Percentiles rank a stretch among this genome's conserved stretches.
Conservation (phyloP, 2,113 vertebrate genomes). For the Hemiscyllium ocellatum region DNA sequence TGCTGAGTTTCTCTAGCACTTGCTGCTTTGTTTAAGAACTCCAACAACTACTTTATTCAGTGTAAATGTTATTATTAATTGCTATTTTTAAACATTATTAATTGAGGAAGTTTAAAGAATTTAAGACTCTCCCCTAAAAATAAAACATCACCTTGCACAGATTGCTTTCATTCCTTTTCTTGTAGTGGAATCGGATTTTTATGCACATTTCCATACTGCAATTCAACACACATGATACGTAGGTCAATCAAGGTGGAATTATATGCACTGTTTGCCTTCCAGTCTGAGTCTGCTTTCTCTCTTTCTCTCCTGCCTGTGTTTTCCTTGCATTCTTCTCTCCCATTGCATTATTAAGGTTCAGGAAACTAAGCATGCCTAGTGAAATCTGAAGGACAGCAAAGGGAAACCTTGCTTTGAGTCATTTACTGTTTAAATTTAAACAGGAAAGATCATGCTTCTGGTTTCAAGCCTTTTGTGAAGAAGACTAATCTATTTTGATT, state of each 20-base stretch:
- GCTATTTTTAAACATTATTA: neutral
- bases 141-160: neutral
- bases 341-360: neutral
- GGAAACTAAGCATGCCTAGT: neutral
- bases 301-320: neutral
- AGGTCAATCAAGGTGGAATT: neutral
- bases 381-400: neutral
- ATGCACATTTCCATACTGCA: neutral
- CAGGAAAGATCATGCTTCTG: slow-evolving; percentile 12
- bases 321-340: neutral
- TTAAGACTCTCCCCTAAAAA: neutral
- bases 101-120: neutral
- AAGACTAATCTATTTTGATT: slow-evolving; percentile 30
- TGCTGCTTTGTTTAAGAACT: too few species aligned
- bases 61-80: neutral
- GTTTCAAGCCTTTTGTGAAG: neutral
- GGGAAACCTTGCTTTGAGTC: neutral
- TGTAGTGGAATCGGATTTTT: neutral
- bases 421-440: slow-evolving; percentile 15
- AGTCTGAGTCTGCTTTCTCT: neutral
- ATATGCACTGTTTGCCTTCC: neutral
- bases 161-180: neutral
- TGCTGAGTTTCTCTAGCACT: too few species aligned
- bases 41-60: neutral
- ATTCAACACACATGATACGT: neutral